Conservation (phyloP, 2,888 invertebrate species). For the Ectropis crepuscularia region DNA sequence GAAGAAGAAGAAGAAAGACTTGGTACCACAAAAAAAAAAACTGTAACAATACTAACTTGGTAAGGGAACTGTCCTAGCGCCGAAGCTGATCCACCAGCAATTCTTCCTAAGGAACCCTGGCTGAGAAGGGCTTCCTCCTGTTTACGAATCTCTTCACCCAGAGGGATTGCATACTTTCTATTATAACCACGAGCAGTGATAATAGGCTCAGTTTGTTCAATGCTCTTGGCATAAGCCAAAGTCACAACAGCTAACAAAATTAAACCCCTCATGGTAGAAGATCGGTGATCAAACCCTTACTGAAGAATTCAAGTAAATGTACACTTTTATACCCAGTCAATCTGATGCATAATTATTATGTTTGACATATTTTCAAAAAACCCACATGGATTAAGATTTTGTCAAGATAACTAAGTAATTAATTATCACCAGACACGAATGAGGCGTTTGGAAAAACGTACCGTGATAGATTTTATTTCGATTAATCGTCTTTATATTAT, state of each 20-base stretch:
- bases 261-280: constrained; percentile 7
- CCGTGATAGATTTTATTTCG: too few relatives aligned
- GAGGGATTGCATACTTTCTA: not conserved
- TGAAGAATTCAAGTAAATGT: not conserved
- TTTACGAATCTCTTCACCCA: constrained; percentile 15
- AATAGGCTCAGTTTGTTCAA: constrained; percentile 6
- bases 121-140: constrained; percentile 5
- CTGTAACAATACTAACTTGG: constrained; percentile 4
- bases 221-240: constrained; percentile 12
- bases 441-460: too few relatives aligned
- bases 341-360: too few relatives aligned
- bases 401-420: too few relatives aligned
- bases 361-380: not conserved
- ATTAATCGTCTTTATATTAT: too few relatives aligned
- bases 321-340: not conserved
- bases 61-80: constrained; percentile 16
- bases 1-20: too few relatives aligned
- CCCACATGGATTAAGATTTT: not conserved
- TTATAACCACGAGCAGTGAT: constrained; percentile 9
- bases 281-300: not conserved
- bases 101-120: not conserved
- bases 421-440: too few relatives aligned
- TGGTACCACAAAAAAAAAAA: too few relatives aligned
- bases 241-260: constrained; percentile 9
- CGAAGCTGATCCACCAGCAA: constrained; percentile 8